These are phyloP conservation scores for Pristionchus maxplancki DNA, from an alignment of 2,888 invertebrate species.

Conservation along the genomic window DNA sequence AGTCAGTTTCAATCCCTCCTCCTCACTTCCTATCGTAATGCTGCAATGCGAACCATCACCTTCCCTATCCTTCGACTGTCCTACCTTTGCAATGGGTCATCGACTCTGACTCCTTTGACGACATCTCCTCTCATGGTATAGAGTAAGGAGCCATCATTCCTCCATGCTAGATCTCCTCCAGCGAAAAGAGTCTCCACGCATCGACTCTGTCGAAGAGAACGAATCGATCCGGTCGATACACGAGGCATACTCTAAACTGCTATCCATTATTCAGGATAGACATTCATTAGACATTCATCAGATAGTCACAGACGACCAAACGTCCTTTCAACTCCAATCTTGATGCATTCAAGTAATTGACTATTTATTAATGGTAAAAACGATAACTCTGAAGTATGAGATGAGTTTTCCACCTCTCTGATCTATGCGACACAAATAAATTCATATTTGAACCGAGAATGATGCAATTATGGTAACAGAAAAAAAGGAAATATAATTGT, in stretches of 20 bases:
- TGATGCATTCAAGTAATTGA: background rate
- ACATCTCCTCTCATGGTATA: constrained; percentile 72
- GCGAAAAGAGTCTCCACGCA: constrained; percentile 53
- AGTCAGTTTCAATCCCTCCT: constrained; percentile 44
- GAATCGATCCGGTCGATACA: constrained; percentile 31
- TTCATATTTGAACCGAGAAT: background rate
- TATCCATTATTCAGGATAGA: background rate
- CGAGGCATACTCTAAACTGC: constrained; percentile 29
- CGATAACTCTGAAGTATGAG: background rate
- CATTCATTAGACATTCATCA: background rate
- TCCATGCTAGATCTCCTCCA: constrained; percentile 72
- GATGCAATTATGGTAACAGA: background rate
- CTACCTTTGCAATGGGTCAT: constrained; percentile 54
- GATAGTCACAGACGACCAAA: background rate
- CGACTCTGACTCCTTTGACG: constrained; percentile 70
- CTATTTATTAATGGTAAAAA: background rate
- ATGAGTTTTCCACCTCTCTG: background rate
- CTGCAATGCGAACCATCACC: background rate
- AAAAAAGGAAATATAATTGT: background rate
- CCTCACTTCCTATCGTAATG: constrained; percentile 21
- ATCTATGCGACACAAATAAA: background rate
- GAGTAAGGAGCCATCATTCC: constrained; percentile 65
- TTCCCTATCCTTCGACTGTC: background rate
- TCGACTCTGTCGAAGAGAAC: constrained; percentile 19
- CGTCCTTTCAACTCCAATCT: background rate